phyloP scores from a whole-genome alignment of 2,888 invertebrate species.

The Beris morrisii region DNA sequence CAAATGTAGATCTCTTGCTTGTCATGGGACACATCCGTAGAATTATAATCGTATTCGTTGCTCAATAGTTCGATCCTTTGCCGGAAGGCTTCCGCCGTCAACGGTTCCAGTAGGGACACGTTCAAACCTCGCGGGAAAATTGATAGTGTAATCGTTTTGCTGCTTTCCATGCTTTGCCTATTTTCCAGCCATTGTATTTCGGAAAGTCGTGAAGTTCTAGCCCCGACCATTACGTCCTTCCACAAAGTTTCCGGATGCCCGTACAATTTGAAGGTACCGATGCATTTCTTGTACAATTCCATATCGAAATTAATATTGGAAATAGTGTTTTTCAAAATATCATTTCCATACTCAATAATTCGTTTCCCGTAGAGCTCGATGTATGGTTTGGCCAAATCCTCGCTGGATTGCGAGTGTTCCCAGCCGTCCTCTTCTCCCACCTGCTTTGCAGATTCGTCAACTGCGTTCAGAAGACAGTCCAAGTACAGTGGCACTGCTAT shows the following conservation, averaged over 20 bases:
- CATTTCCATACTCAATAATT: constrained; percentile 22
- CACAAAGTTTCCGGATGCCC: too few species aligned
- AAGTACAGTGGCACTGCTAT: constrained; percentile 28
- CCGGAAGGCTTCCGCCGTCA: not conserved
- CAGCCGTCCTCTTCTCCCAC: not conserved
- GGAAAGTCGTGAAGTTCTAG: too few species aligned
- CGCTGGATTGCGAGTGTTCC: too few species aligned
- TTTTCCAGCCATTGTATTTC: too few species aligned
- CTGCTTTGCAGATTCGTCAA: not conserved
- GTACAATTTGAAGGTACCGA: constrained; percentile 4
- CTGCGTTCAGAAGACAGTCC: constrained; percentile 23
- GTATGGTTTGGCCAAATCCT: not conserved
- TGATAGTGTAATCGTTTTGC: not conserved
- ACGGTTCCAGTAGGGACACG: not conserved
- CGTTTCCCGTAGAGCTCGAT: not conserved
- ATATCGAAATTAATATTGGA: not conserved
- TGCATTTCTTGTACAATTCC: constrained; percentile 5
- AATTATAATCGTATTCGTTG: constrained; percentile 1
- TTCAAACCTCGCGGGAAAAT: too few species aligned
- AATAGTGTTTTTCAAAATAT: constrained; percentile 11
- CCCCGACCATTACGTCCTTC: too few species aligned
- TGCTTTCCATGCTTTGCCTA: too few species aligned
- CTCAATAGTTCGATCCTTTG: not conserved
- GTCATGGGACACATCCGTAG: not conserved
- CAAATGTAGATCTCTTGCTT: constrained; percentile 11